Conservation (phyloP, 2,888 invertebrate species). For the Trypoxylon attenuatum region DNA sequence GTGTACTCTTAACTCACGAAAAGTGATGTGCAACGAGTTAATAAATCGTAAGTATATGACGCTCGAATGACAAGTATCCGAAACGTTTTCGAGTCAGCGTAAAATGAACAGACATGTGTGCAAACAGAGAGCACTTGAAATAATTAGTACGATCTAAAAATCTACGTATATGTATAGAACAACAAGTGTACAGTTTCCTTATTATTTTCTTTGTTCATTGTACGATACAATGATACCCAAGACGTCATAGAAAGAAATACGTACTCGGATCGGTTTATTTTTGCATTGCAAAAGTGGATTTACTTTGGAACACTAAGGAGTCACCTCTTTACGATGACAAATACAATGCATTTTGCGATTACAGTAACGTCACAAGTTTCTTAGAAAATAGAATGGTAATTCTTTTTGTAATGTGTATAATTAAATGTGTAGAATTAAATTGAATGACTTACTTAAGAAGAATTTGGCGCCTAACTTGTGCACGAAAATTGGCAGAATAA, state of each 20-base stretch:
- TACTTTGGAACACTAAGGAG: not conserved
- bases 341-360: not conserved
- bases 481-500: slow-evolving; percentile 86
- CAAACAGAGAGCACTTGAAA: not conserved
- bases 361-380: slow-evolving; percentile 9
- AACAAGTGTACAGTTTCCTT: not conserved
- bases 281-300: not conserved
- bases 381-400: too few relatives aligned
- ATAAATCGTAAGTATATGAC: not conserved
- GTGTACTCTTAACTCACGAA: not conserved
- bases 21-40: not conserved
- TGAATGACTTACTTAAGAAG: slow-evolving; percentile 83
- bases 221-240: not conserved
- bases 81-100: not conserved
- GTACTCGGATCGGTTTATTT: not conserved
- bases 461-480: slow-evolving; percentile 88
- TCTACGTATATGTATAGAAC: not conserved
- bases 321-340: not conserved
- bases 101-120: not conserved
- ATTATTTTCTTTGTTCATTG: not conserved
- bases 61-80: not conserved
- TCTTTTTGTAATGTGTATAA: too few relatives aligned
- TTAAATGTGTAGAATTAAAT: not conserved
- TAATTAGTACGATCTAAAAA: not conserved
- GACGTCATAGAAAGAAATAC: not conserved